phyloP scores from a whole-genome alignment of 2,888 invertebrate species.

The Mythimna ferrago region DNA sequence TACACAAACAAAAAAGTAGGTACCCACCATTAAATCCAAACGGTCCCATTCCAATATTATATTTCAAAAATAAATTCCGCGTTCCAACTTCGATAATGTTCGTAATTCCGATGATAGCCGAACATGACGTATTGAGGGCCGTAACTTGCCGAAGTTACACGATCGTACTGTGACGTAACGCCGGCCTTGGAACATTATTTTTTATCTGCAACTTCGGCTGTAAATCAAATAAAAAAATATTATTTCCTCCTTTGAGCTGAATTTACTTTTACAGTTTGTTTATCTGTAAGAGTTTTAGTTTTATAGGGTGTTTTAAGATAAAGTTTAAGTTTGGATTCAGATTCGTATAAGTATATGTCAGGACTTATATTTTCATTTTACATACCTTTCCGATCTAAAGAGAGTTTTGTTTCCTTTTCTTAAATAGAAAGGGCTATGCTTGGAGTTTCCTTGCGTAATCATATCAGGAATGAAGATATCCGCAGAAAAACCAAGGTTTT shows the following conservation, averaged over 20 bases:
- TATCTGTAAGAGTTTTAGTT: slow-evolving; percentile 16
- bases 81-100: slow-evolving; percentile 56
- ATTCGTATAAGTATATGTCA: too few relatives aligned
- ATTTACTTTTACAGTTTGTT: slow-evolving; percentile 38
- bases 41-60: slow-evolving; percentile 51
- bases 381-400: too few relatives aligned
- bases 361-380: too few relatives aligned
- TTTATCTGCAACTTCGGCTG: slow-evolving; percentile 50
- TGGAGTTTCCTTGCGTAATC: too few relatives aligned
- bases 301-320: neutral
- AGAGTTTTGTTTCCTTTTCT: too few relatives aligned
- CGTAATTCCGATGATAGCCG: slow-evolving; percentile 62
- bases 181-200: slow-evolving; percentile 50
- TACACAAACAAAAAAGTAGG: slow-evolving; percentile 46
- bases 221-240: slow-evolving; percentile 58
- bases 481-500: too few relatives aligned
- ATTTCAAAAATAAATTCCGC: slow-evolving; percentile 58
- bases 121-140: slow-evolving; percentile 55
- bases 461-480: too few relatives aligned
- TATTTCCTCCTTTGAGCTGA: slow-evolving; percentile 41
- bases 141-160: slow-evolving; percentile 55
- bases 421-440: too few relatives aligned
- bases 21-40: slow-evolving; percentile 40
- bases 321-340: too few relatives aligned
- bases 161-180: slow-evolving; percentile 50